These are phyloP conservation scores for Leucophora obtusa DNA, from an alignment of 2,888 invertebrate species.

Conservation along the genomic window DNA sequence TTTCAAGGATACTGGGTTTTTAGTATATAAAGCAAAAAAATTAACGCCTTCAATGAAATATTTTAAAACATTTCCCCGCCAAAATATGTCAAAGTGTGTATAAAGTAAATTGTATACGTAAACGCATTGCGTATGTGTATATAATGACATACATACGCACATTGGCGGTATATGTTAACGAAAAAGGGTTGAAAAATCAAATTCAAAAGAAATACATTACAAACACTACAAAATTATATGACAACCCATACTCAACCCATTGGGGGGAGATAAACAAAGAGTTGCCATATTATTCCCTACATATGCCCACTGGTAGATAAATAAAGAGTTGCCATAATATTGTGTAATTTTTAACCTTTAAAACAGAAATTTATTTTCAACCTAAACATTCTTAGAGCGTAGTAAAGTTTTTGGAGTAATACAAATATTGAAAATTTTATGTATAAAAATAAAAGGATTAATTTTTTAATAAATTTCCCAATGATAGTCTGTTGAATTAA, in stretches of 20 bases:
- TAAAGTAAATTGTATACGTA: conserved; percentile 3
- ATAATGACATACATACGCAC: conserved; percentile 8
- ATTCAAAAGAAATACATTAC: conserved; percentile 2
- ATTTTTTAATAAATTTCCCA: too few relatives aligned
- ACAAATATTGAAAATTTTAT: too few relatives aligned
- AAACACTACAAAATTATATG: conserved; percentile 26
- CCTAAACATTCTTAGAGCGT: too few relatives aligned
- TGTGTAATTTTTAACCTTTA: not conserved
- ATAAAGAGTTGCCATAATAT: conserved; percentile 40
- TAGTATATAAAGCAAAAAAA: conserved; percentile 30
- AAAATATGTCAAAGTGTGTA: conserved; percentile 6
- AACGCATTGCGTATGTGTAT: conserved; percentile 56
- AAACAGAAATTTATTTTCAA: too few relatives aligned
- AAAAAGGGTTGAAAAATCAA: conserved; percentile 65
- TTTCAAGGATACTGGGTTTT: not conserved
- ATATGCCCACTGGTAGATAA: too few relatives aligned
- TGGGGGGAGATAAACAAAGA: not conserved
- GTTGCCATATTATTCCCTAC: conserved; percentile 40
- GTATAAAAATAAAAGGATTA: too few relatives aligned
- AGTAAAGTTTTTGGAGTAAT: too few relatives aligned
- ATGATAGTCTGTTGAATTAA: too few relatives aligned
- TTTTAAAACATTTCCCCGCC: conserved; percentile 51
- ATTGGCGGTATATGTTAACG: conserved; percentile 16
- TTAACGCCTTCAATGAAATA: conserved; percentile 37
- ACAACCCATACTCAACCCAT: conserved; percentile 27